Evolutionary conservation across 2,113 vertebrate genomes (phyloP).

Genomic region (Pangasianodon hypophthalmus): DNA sequence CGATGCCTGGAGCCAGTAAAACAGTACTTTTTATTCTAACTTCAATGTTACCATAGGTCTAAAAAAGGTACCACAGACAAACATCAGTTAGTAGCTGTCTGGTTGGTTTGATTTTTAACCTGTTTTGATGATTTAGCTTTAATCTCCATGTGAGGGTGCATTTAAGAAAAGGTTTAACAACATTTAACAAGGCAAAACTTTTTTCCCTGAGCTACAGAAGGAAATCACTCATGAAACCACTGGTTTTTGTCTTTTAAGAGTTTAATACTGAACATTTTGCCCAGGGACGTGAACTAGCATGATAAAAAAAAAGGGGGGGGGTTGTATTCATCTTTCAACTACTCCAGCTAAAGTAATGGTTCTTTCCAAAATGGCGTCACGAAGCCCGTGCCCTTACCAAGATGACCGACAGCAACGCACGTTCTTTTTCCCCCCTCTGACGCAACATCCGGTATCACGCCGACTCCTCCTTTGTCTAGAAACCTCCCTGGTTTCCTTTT

Average conservation of each 20-base stretch:
- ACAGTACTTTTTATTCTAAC: too few species aligned
- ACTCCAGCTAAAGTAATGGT: neutral
- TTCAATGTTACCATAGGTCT: too few species aligned
- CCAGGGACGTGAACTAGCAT: neutral
- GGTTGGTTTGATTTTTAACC: neutral
- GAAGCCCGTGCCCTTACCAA: slow-evolving; percentile 48
- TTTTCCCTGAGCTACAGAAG: neutral
- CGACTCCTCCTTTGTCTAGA: slow-evolving; percentile 77
- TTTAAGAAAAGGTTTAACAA: neutral
- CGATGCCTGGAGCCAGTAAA: too few species aligned
- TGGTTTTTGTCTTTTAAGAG: neutral
- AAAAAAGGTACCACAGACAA: too few species aligned
- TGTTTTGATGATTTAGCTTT: neutral
- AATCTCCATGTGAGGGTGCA: neutral
- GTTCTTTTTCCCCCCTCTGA: neutral
- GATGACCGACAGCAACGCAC: slow-evolving; percentile 36
- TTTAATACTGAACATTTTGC: neutral
- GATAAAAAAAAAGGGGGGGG: neutral
- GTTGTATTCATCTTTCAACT: too few species aligned
- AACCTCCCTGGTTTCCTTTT: slow-evolving; percentile 56
- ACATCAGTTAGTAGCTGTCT: neutral
- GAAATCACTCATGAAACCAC: too few species aligned
- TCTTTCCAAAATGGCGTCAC: neutral
- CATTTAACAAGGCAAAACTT: neutral
- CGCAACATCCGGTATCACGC: slow-evolving; percentile 66